These are phyloP conservation scores for Alaudala cheleensis DNA, from an alignment of 2,113 vertebrate genomes.

Conservation along the genomic window DNA sequence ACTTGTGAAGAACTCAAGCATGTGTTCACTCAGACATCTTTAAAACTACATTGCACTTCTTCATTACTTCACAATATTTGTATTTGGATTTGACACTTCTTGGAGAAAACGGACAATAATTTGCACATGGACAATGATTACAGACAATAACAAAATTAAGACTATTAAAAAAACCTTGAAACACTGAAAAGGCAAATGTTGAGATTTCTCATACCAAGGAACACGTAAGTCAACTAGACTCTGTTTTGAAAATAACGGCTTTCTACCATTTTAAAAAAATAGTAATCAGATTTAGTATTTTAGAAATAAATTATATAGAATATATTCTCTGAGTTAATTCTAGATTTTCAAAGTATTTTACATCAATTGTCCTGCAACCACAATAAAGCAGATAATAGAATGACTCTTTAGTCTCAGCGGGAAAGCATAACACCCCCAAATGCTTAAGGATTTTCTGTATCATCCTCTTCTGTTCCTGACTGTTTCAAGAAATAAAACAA, in stretches of 20 bases:
- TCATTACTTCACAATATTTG: neutral
- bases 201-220: neutral
- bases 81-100: slow-evolving; percentile 1
- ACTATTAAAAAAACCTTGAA: neutral
- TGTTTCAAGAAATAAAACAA: neutral
- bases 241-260: slow-evolving; percentile 45
- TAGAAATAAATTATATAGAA: slow-evolving; percentile 62
- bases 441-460: neutral
- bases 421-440: neutral
- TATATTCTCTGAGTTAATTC: slow-evolving; percentile 61
- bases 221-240: slow-evolving; percentile 2
- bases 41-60: neutral
- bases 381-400: neutral
- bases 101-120: neutral
- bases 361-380: slow-evolving; percentile 1
- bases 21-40: neutral
- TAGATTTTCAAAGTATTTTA: slow-evolving; percentile 46
- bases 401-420: neutral
- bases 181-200: neutral
- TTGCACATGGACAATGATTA: neutral
- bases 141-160: neutral
- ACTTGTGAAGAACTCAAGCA: neutral
- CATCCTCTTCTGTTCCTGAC: neutral
- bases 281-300: slow-evolving; percentile 50
- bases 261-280: slow-evolving; percentile 60